Evolutionary conservation across 2,888 invertebrate genomes (phyloP).

Genomic region (Lampropteryx suffumata): DNA sequence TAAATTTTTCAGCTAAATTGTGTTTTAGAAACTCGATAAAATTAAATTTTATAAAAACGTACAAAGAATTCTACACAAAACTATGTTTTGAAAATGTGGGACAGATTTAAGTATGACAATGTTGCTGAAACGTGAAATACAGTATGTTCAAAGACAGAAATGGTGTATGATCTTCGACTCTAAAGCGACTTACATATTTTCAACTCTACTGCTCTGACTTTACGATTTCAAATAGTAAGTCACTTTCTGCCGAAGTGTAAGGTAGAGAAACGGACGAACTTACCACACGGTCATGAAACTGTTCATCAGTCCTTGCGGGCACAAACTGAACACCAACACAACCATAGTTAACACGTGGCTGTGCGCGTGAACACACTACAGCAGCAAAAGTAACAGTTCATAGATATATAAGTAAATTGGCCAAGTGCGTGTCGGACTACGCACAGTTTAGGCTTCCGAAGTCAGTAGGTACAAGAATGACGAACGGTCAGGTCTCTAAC

Average conservation of each 20-base stretch:
- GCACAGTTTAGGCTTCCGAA: no score
- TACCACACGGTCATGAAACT: slow-evolving; percentile 94
- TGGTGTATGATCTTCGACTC: slow-evolving; percentile 10
- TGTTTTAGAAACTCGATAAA: no score
- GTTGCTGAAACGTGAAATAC: slow-evolving; percentile 3
- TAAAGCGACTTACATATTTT: slow-evolving; percentile 17
- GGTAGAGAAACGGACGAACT: slow-evolving; percentile 75
- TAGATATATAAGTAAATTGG: no score
- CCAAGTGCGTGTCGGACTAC: no score
- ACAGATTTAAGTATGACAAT: not conserved
- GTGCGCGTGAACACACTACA: slow-evolving; percentile 57
- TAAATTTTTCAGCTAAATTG: no score
- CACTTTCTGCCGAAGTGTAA: slow-evolving; percentile 15
- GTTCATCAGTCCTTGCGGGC: slow-evolving; percentile 94
- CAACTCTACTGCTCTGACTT: slow-evolving; percentile 10
- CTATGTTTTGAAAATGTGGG: not conserved
- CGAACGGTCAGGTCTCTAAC: no score
- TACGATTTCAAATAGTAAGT: slow-evolving; percentile 18
- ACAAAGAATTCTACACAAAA: not conserved
- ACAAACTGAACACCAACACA: slow-evolving; percentile 89
- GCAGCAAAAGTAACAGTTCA: slow-evolving; percentile 59
- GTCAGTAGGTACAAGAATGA: no score
- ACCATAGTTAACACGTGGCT: slow-evolving; percentile 64
- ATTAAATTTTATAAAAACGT: no score
- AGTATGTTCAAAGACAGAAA: not conserved